Evolutionary conservation across 2,113 vertebrate genomes (phyloP).

Genomic region (Cyanocitta stelleri): DNA sequence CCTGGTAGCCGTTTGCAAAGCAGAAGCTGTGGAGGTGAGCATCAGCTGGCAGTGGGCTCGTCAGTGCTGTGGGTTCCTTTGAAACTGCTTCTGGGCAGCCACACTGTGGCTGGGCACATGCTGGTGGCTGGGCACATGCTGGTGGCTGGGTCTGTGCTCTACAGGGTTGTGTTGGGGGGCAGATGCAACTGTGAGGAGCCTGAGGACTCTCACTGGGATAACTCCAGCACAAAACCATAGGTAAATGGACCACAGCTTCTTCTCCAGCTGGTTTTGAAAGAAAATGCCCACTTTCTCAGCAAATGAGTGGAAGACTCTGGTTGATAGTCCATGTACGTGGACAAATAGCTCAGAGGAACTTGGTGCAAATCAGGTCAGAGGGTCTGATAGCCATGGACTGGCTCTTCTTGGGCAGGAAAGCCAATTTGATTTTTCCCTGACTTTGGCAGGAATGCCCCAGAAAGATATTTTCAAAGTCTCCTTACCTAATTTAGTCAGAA

Average conservation of each 20-base stretch:
- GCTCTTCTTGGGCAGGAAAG: not conserved
- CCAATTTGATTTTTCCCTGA: not conserved
- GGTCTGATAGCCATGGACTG: not conserved
- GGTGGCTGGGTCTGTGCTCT: not conserved
- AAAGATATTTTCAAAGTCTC: not conserved
- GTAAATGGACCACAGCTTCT: not conserved
- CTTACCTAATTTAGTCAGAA: not conserved
- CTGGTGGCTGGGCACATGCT: fast-evolving
- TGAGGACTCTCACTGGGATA: fast-evolving
- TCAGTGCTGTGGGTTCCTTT: not conserved
- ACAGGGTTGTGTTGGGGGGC: not conserved
- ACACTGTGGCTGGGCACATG: fast-evolving
- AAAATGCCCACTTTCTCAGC: not conserved
- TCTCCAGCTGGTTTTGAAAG: not conserved
- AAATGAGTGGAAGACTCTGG: not conserved
- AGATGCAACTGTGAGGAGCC: not conserved
- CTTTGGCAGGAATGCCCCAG: not conserved
- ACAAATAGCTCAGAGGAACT: not conserved
- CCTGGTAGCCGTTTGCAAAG: not conserved
- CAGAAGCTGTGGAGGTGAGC: not conserved
- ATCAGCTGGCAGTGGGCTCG: not conserved
- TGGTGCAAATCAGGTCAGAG: not conserved
- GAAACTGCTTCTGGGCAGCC: not conserved
- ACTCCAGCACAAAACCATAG: not conserved
- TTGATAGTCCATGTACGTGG: not conserved